phyloP scores from a whole-genome alignment of 1,140 invertebrate species.

The Drosophila auraria region DNA sequence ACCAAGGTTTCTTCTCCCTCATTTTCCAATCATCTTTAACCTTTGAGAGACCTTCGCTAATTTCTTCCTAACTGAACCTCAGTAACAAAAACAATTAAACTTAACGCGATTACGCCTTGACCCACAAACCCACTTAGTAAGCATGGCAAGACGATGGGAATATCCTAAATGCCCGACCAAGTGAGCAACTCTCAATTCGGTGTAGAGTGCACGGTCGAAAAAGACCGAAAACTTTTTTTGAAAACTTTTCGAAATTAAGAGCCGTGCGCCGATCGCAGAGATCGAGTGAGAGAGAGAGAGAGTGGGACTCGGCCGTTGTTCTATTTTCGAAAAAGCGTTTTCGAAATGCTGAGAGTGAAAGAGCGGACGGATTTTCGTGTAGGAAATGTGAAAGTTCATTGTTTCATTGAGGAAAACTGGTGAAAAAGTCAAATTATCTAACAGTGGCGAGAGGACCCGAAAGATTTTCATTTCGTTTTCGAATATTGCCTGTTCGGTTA shows the following conservation, averaged over 20 bases:
- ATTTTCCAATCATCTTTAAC: conserved; percentile 25
- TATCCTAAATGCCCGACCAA: conserved; percentile 35
- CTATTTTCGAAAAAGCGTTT: conserved; percentile 68
- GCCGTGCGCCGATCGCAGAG: conserved; percentile 50
- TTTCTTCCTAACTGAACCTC: conserved; percentile 9
- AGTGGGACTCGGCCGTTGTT: conserved; percentile 8
- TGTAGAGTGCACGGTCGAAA: conserved; percentile 57
- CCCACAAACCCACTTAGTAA: conserved; percentile 68
- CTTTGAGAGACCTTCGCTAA: conserved; percentile 28
- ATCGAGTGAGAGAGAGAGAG: not conserved
- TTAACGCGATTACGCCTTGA: conserved; percentile 60
- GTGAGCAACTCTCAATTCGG: conserved; percentile 16
- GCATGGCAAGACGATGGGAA: conserved; percentile 16
- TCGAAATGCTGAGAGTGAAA: conserved; percentile 48
- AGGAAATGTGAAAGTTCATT: conserved; percentile 82
- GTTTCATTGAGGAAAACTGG: conserved; percentile 82
- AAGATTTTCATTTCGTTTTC: conserved; percentile 47
- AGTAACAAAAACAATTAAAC: conserved; percentile 18
- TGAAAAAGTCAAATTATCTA: conserved; percentile 80
- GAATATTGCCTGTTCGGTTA: conserved; percentile 26
- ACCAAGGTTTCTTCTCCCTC: conserved; percentile 12
- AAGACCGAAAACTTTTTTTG: conserved; percentile 47
- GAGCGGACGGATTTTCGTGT: conserved; percentile 31
- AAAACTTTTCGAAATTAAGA: conserved; percentile 70
- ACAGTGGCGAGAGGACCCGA: conserved; percentile 48